Evolutionary conservation across 1,140 invertebrate genomes (phyloP).

Genomic region (Drosophila quadrilineata): DNA sequence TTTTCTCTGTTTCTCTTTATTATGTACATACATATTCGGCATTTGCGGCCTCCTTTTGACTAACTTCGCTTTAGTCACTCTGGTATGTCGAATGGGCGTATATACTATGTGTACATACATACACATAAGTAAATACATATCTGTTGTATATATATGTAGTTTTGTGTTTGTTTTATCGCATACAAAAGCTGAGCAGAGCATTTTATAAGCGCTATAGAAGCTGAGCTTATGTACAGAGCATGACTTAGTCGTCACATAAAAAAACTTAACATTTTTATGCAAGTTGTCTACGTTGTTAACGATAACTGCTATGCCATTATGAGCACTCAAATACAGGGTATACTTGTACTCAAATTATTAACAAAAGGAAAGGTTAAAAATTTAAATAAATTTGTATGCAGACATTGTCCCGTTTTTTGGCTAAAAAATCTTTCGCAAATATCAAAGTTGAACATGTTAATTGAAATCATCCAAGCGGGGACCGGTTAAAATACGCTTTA

Average conservation of each 20-base stretch:
- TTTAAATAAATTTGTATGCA: not conserved
- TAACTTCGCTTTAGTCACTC: not conserved
- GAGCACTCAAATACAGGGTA: too few species aligned
- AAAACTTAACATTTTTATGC: too few species aligned
- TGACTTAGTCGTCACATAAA: too few species aligned
- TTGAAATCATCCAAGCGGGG: conserved; percentile 2
- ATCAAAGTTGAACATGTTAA: conserved; percentile 69
- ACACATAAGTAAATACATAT: too few species aligned
- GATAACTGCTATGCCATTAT: too few species aligned
- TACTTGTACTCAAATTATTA: too few species aligned
- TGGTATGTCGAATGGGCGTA: not conserved
- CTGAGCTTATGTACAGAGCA: too few species aligned
- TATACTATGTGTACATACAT: not conserved
- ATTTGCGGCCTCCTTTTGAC: not conserved
- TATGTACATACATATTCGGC: not conserved
- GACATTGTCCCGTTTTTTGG: conserved; percentile 27
- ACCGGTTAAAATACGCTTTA: conserved; percentile 56
- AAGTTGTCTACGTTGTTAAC: too few species aligned
- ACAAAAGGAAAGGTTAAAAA: not conserved
- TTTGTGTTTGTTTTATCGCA: too few species aligned
- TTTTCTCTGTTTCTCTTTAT: conserved; percentile 9
- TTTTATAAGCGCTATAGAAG: not conserved
- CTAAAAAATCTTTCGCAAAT: conserved; percentile 51
- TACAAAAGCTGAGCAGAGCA: not conserved
- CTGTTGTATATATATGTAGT: not conserved